Evolutionary conservation across 2,113 vertebrate species (phyloP).

Genomic region (Uria aalge): DNA sequence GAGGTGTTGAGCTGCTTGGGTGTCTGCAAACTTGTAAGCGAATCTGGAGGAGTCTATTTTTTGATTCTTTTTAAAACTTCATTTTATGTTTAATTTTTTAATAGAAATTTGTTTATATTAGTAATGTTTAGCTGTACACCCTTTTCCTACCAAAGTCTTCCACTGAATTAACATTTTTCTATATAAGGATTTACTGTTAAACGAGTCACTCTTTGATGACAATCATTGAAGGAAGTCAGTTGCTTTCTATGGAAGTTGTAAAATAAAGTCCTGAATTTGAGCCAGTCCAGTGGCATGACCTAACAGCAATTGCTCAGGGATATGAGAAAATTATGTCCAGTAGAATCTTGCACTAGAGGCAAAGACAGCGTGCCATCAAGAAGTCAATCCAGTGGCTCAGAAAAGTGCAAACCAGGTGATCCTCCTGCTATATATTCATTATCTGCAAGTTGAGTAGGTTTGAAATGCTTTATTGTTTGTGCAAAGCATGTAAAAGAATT

Average conservation of each 20-base stretch:
- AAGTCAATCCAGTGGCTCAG: neutral
- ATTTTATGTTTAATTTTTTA: slow-evolving; percentile 13
- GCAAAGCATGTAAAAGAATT: neutral
- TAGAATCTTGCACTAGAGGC: neutral
- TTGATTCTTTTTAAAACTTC: neutral
- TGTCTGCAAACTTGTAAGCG: neutral
- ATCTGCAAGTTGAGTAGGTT: neutral
- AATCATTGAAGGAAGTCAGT: slow-evolving; percentile 59
- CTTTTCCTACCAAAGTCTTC: slow-evolving; percentile 7
- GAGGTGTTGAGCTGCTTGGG: slow-evolving; percentile 19
- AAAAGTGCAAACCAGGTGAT: neutral
- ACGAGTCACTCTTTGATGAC: slow-evolving; percentile 60
- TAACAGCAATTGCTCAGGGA: neutral
- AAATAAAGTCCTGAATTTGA: slow-evolving; percentile 22
- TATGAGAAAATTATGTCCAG: neutral
- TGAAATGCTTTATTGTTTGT: neutral
- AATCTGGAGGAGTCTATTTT: slow-evolving; percentile 4
- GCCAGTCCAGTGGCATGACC: neutral
- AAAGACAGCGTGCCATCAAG: neutral
- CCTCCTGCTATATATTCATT: neutral
- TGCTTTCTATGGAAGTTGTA: slow-evolving; percentile 70
- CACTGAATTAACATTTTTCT: slow-evolving; percentile 1
- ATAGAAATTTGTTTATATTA: neutral
- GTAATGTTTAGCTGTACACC: neutral
- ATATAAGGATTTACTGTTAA: neutral